Evolutionary conservation across 2,797 vertebrate species (phyloP), one percentile per base, ranked within the genome.

Genomic region (Gorsachius magnificus): DNA sequence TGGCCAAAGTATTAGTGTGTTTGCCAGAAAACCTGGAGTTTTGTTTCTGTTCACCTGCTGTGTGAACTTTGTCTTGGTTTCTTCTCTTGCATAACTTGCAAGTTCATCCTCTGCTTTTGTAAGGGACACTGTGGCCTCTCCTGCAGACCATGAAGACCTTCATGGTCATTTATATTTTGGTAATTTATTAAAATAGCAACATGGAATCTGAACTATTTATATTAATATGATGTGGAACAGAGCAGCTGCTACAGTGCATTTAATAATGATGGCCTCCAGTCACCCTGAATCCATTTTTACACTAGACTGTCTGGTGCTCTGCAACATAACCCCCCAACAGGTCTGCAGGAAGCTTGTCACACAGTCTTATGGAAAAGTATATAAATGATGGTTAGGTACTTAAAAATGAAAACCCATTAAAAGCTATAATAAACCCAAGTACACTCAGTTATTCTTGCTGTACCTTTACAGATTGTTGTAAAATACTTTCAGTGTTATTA

Each of bases 101-200:
- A 19, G 48, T 64, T 86, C 1, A 2, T 82, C 54, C 56, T 79
- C 54, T 6, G 18, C 33, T 86, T 72, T 70, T 81, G 24, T 54
- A 64, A 74, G 61, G 38, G 54, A 60, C 69, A 13, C 76, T 61
- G 72, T 0, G 0, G 38, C 65, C 81, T 69, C 29, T 93, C 58
- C 66, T 56, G 46, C 66, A 71, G 91, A 71, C 82, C 0, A 0
- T 54, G 54, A 88, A 92, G 75, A 50, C 71, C 71, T 93, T 90
- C 54, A 16, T 70, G 83, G 54, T 79, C 63, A 38, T 74, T 92
- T 84, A 26, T 93, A 92, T 93, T 93, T 93, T 84, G 56, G 71
- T 93, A 87, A 82, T 48, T 87, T 76, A 70, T 93, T 94, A 94
- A 87, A 94, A 96, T 95, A 96, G 95, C 61, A 70, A 13, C 63